These are phyloP conservation scores for Phyto melanocephala DNA, from an alignment of 2,888 invertebrate genomes.

Conservation along the genomic window DNA sequence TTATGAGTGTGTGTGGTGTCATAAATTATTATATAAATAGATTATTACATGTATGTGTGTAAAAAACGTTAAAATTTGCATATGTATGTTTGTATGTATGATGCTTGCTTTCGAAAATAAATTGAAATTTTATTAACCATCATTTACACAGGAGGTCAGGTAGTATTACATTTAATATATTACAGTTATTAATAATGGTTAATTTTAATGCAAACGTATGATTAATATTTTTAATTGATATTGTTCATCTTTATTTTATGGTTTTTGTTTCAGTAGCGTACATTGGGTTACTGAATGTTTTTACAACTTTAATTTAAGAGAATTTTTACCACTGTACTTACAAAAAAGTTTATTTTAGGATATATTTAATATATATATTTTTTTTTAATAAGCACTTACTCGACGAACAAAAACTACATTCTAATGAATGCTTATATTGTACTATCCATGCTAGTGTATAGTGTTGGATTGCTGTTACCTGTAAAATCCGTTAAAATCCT, in stretches of 20 bases:
- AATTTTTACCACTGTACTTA: no score
- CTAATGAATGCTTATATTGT: no score
- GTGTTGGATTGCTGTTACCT: no score
- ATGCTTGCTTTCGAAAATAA: neutral
- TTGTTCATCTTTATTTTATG: neutral
- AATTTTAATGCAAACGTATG: neutral
- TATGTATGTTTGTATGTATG: neutral
- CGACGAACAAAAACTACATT: no score
- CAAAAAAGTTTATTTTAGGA: no score
- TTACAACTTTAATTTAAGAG: no score
- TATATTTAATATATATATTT: no score
- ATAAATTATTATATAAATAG: neutral
- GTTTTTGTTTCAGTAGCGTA: no score
- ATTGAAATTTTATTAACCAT: neutral
- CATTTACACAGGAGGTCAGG: conserved; percentile 6
- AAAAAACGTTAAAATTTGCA: neutral
- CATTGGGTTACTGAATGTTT: no score
- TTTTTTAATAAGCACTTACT: no score
- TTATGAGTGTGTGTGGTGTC: neutral
- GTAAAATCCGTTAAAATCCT: no score
- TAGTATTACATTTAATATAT: conserved; percentile 1
- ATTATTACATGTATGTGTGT: neutral
- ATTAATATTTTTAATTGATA: neutral
- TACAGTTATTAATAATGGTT: neutral
- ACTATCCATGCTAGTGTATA: no score